These are phyloP conservation scores for Hecatera dysodea DNA, from an alignment of 2,888 invertebrate genomes.

Conservation along the genomic window DNA sequence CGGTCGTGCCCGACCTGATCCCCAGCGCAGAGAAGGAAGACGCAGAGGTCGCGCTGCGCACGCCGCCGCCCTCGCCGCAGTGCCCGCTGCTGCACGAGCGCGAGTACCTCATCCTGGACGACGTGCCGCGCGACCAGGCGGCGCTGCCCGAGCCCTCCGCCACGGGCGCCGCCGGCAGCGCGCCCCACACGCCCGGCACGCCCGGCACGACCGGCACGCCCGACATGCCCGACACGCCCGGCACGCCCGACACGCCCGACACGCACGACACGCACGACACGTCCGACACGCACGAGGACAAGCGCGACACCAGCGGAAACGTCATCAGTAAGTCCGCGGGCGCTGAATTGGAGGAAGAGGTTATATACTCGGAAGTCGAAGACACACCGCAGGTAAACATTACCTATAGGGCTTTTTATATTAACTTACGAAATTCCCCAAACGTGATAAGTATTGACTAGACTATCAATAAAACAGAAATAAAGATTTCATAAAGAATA, in stretches of 20 bases:
- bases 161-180: slow-evolving; percentile 65
- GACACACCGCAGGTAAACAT: slow-evolving; percentile 81
- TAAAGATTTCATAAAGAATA: background rate
- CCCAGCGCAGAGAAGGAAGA: slow-evolving; percentile 66
- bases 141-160: slow-evolving; percentile 82
- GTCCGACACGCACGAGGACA: too few relatives aligned
- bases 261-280: background rate
- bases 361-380: slow-evolving; percentile 85
- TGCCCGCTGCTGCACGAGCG: slow-evolving; percentile 64
- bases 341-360: slow-evolving; percentile 73
- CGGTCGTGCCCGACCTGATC: slow-evolving; percentile 75
- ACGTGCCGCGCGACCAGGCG: slow-evolving; percentile 78
- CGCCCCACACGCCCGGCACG: slow-evolving; percentile 58
- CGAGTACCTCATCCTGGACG: slow-evolving; percentile 82
- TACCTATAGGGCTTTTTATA: slow-evolving; percentile 11
- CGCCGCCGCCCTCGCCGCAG: slow-evolving; percentile 71
- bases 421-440: slow-evolving; percentile 1
- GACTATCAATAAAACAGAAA: background rate
- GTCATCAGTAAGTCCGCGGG: slow-evolving; percentile 42
- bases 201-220: slow-evolving; percentile 69
- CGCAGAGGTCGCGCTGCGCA: slow-evolving; percentile 60
- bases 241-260: background rate
- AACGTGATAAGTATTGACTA: background rate
- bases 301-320: slow-evolving; percentile 50
- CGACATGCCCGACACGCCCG: too few relatives aligned